These are phyloP conservation scores for Calliopum simillimum DNA, from an alignment of 2,888 invertebrate species.

Conservation along the genomic window DNA sequence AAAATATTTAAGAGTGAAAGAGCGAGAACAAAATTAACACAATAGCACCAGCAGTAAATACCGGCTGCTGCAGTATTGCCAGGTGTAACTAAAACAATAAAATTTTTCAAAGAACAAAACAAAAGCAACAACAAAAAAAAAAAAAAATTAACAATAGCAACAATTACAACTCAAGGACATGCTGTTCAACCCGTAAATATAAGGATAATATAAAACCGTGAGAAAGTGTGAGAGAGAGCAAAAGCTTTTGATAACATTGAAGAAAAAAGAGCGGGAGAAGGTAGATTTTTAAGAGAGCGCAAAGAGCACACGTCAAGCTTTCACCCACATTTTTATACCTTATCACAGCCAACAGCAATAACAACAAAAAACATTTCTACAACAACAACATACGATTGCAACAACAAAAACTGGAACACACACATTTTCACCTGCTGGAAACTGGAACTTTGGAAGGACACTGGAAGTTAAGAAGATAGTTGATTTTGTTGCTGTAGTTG, in stretches of 20 bases:
- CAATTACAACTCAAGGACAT: conserved; percentile 3
- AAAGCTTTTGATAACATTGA: background rate
- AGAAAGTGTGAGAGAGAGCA: conserved; percentile 15
- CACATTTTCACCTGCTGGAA: conserved; percentile 47
- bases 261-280: conserved; percentile 16
- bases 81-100: background rate
- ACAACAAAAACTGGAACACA: conserved; percentile 38
- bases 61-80: conserved; percentile 2
- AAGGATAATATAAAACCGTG: background rate
- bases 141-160: background rate
- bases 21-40: too few species aligned
- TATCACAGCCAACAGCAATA: conserved; percentile 28
- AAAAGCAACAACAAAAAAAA: background rate
- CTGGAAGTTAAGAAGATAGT: conserved; percentile 31
- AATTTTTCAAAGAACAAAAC: background rate
- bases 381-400: background rate
- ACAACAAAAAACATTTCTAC: background rate
- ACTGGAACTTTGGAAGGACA: conserved; percentile 50
- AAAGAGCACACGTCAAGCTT: conserved; percentile 42
- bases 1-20: too few species aligned
- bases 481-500: background rate
- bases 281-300: conserved; percentile 30
- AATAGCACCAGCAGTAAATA: background rate
- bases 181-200: too few species aligned
- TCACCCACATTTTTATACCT: conserved; percentile 46